These are phyloP conservation scores for Diorhabda carinulata DNA, from an alignment of 1,140 invertebrate species.

Conservation along the genomic window DNA sequence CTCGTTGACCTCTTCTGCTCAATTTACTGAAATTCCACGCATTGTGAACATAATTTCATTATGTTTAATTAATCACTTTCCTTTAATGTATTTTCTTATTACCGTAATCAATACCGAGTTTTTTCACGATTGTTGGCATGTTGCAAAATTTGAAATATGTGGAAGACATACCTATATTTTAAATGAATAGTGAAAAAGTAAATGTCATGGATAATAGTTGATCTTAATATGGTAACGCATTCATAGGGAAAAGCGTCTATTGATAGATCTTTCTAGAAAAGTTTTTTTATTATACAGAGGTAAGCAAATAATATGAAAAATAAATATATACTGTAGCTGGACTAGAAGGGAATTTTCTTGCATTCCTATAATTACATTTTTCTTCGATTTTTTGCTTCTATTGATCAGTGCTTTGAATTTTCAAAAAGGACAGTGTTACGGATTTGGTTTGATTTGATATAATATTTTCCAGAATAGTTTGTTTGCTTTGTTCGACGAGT, in stretches of 20 bases:
- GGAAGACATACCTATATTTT: neutral
- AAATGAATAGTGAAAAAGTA: neutral
- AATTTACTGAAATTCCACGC: neutral
- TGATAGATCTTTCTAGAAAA: too few relatives aligned
- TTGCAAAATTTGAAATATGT: neutral
- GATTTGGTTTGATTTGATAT: too few relatives aligned
- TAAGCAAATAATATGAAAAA: too few relatives aligned
- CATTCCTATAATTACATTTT: too few relatives aligned
- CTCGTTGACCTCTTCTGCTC: neutral
- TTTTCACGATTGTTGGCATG: neutral
- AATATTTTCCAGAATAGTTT: too few relatives aligned
- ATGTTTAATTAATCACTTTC: neutral
- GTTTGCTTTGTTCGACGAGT: too few relatives aligned
- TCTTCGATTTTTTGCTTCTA: too few relatives aligned
- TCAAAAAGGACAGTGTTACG: too few relatives aligned
- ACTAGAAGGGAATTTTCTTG: too few relatives aligned
- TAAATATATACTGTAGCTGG: too few relatives aligned
- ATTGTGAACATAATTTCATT: neutral
- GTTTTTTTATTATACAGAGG: too few relatives aligned
- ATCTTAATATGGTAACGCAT: conserved; percentile 3
- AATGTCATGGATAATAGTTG: neutral
- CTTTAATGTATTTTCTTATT: neutral
- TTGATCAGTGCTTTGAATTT: too few relatives aligned
- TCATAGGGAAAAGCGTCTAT: neutral
- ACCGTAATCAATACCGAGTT: neutral